phyloP scores from a whole-genome alignment of 2,797 vertebrate genomes.

The Leuciscus waleckii region DNA sequence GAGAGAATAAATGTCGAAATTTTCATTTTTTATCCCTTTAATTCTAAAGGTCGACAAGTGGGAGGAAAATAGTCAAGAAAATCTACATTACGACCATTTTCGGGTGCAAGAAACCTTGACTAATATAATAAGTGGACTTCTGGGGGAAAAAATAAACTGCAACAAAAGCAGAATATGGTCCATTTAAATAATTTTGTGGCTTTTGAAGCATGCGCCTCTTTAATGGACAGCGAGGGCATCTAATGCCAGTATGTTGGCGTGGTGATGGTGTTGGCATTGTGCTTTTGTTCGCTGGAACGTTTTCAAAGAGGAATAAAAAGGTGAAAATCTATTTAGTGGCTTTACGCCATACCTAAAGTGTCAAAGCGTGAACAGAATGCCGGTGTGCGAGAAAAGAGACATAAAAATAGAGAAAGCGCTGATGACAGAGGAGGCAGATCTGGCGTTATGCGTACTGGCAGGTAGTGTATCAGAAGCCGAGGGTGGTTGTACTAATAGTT shows the following conservation, averaged over 20 bases:
- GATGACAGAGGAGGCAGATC: conserved; percentile 57
- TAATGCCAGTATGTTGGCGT: conserved; percentile 31
- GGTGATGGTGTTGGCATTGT: conserved; percentile 43
- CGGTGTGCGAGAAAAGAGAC: conserved; percentile 32
- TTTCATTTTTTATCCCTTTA: background rate
- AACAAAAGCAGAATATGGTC: conserved; percentile 33
- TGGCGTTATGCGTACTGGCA: conserved; percentile 59
- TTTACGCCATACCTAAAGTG: conserved; percentile 54
- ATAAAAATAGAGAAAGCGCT: conserved; percentile 41
- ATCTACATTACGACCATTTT: conserved; percentile 2
- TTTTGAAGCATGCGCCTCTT: conserved; percentile 21
- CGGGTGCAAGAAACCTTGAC: conserved; percentile 21
- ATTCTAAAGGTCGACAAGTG: background rate
- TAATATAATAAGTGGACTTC: conserved; percentile 34
- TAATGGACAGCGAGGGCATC: conserved; percentile 36
- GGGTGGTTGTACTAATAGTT: conserved; percentile 64
- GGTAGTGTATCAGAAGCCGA: conserved; percentile 60
- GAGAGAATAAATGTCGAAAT: background rate
- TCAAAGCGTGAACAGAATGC: conserved; percentile 50
- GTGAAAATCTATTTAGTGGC: conserved; percentile 62
- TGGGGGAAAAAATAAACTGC: conserved; percentile 9
- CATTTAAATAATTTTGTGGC: conserved; percentile 41
- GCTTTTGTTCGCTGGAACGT: conserved; percentile 50
- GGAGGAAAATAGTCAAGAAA: conserved; percentile 2
- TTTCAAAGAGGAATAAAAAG: conserved; percentile 57